Evolutionary conservation across 2,797 vertebrate genomes (phyloP), one percentile per base, ranked within the genome.

Genomic region (Serranus cabrilla): DNA sequence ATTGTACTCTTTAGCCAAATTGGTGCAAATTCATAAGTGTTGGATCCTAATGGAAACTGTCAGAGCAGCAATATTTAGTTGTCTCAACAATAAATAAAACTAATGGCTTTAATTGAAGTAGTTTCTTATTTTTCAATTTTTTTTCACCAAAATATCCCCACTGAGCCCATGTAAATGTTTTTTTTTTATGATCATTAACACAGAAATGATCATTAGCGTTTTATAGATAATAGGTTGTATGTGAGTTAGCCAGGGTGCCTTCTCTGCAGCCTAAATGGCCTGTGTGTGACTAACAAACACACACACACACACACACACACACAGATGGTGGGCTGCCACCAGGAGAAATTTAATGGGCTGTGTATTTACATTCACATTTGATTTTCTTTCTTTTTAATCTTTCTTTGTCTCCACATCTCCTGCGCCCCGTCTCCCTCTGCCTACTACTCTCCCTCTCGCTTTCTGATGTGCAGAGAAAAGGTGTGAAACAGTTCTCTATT

Each of bases 281-380:
- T 49, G 0, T 47, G 40, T 76, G 56, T 71, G 56, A 49, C 39
- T 58, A 70, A 74, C 50, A 74, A 46, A 46, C n/a, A 50, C 45
- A 46, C 42, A 60, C 43, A 45, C 14, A 16, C 42, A 31, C 8
- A 39, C 21, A 56, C 47, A 40, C 20, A 27, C 57, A 64, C 46
- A 49, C 37, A 55, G 74, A 71, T 49, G 59, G 64, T 74, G 57
- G 71, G 31, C 59, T 74, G 74, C 74, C 58, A 55, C 57, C 23
- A 40, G 17, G 46, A 75, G 51, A 73, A 67, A 59, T 85, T 78
- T 88, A 82, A 90, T 86, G 81, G 74, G 57, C 61, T 72, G 73
- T 60, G 50, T 62, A 34, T 70, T 45, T 57, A 80, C 71, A 78
- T 66, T 74, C 51, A 60, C 45, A 46, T 80, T 76, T n/a, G 10